These are phyloP conservation scores for Dugesia japonica DNA, from an alignment of 2,888 invertebrate genomes.

Conservation along the genomic window DNA sequence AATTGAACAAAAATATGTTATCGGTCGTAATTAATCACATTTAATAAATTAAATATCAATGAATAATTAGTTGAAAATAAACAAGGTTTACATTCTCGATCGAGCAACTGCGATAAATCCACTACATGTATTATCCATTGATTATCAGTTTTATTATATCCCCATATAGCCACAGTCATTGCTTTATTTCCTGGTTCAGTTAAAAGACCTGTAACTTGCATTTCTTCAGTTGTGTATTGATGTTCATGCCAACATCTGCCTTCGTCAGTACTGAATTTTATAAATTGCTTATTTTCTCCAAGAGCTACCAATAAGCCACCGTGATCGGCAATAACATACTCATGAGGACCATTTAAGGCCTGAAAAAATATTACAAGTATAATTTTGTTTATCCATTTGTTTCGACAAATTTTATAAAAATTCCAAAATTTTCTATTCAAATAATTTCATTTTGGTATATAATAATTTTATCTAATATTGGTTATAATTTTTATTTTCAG, in stretches of 20 bases:
- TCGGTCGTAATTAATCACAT: too few species aligned
- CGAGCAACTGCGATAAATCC: slow-evolving; percentile 42
- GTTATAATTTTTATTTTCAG: too few species aligned
- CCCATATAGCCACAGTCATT: slow-evolving; percentile 44
- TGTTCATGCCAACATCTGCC: slow-evolving; percentile 46
- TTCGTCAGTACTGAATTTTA: slow-evolving; percentile 46
- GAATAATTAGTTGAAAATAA: neutral
- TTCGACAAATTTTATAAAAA: too few species aligned
- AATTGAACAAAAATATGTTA: too few species aligned
- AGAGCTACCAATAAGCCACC: slow-evolving; percentile 45
- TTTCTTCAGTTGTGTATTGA: slow-evolving; percentile 40
- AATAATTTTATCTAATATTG: too few species aligned
- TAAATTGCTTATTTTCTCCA: slow-evolving; percentile 36
- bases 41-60: too few species aligned
- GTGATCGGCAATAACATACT: slow-evolving; percentile 44
- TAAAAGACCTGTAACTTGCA: slow-evolving; percentile 38
- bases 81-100: slow-evolving; percentile 40
- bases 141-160: slow-evolving; percentile 37
- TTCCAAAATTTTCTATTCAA: too few species aligned
- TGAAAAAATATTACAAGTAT: too few species aligned
- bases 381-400: too few species aligned
- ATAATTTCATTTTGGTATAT: too few species aligned
- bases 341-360: slow-evolving; percentile 44
- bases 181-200: slow-evolving; percentile 45
- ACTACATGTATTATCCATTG: slow-evolving; percentile 42